Conservation (phyloP, 2,797 vertebrate species). For the Gastrophryne carolinensis region DNA sequence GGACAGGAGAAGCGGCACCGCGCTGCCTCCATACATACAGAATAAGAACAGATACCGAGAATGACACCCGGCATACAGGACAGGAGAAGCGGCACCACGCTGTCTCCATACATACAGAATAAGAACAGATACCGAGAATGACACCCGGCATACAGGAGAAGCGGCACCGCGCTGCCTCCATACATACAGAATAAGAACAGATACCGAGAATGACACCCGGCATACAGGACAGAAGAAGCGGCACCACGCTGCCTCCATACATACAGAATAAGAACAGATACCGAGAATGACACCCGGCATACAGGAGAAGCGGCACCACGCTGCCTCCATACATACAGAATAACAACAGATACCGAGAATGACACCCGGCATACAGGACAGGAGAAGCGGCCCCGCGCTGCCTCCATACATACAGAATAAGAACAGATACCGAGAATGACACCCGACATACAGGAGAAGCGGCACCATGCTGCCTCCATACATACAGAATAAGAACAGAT, state of each 20-base stretch:
- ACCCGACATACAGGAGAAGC: background rate
- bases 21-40: background rate
- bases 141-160: background rate
- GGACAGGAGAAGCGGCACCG: background rate
- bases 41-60: background rate
- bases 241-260: accelerated
- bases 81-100: background rate
- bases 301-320: accelerated
- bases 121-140: background rate
- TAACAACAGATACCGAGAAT: background rate
- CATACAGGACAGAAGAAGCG: background rate
- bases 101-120: no score
- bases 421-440: background rate
- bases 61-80: background rate
- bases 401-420: no score
- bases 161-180: accelerated
- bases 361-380: no score
- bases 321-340: no score
- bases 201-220: background rate
- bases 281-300: background rate
- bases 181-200: background rate
- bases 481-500: background rate
- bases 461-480: accelerated
- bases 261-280: background rate
- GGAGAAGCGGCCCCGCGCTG: accelerated